Percentiles rank a stretch among this genome's conserved stretches.
These are phyloP conservation scores for Rhinolophus sinicus DNA, from an alignment of 2,113 vertebrate species.

Conservation along the genomic window DNA sequence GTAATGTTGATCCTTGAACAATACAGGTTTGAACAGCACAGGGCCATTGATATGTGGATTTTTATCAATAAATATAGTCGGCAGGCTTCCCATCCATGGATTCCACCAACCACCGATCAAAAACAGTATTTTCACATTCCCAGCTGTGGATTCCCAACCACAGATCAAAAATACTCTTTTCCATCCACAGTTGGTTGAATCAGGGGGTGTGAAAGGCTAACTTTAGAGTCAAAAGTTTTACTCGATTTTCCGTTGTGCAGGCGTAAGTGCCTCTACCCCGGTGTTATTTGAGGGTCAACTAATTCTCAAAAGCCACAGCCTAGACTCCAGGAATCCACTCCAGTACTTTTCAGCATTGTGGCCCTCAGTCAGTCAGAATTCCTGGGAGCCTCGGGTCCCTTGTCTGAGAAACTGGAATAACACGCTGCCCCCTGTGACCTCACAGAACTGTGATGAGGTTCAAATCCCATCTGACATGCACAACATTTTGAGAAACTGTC, in stretches of 20 bases:
- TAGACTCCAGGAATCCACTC: background rate
- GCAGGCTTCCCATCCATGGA: no score
- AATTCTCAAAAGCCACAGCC: background rate
- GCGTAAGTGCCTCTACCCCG: background rate
- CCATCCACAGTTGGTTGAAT: background rate
- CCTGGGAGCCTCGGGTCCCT: background rate
- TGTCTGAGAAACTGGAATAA: background rate
- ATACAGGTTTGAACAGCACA: background rate
- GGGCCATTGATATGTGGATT: background rate
- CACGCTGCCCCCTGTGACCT: background rate
- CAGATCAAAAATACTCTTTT: background rate
- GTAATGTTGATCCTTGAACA: background rate
- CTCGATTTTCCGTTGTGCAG: background rate
- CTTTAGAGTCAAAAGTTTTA: background rate
- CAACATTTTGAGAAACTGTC: background rate
- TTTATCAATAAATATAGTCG: background rate
- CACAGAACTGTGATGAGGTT: background rate
- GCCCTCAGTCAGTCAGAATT: background rate
- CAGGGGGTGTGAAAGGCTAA: background rate
- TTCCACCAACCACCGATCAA: background rate
- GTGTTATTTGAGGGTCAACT: background rate
- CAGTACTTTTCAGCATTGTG: background rate
- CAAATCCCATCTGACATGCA: background rate
- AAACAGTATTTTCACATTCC: background rate
- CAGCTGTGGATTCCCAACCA: background rate